A percentile compares a stretch with the other conserved stretches of the same genome.
Conservation (phyloP, 2,113 vertebrate species). For the Parus major region DNA sequence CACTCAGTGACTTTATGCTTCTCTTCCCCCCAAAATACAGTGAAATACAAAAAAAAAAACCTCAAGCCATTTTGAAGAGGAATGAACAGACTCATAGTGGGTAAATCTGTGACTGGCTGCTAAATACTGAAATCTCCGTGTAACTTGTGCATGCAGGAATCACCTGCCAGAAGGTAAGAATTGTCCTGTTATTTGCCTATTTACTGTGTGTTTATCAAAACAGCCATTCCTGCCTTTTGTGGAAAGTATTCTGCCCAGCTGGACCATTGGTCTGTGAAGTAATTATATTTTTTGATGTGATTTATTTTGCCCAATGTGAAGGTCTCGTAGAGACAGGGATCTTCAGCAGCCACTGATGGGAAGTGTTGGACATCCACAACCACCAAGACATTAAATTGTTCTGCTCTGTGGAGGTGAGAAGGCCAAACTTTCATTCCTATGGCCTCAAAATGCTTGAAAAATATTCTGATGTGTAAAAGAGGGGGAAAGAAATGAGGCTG, state of each 20-base stretch:
- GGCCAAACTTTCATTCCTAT: neutral
- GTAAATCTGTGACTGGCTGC: neutral
- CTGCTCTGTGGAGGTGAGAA: neutral
- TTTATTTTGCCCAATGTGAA: neutral
- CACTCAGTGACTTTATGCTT: neutral
- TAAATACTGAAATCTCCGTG: neutral
- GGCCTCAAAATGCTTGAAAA: neutral
- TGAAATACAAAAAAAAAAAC: neutral
- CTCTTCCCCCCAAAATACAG: neutral
- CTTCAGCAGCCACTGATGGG: neutral
- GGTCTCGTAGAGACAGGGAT: neutral
- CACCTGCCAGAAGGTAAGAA: neutral
- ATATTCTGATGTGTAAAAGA: neutral
- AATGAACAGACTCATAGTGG: neutral
- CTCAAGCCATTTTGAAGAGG: neutral
- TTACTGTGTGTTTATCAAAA: neutral
- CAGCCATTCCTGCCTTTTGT: neutral
- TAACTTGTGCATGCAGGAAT: neutral
- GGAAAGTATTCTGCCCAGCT: neutral
- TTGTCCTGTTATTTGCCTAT: neutral
- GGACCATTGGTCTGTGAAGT: neutral
- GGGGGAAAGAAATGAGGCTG: neutral
- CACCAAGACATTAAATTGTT: neutral
- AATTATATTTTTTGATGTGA: neutral
- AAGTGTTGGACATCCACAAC: neutral